Evolutionary conservation across 2,113 vertebrate species (phyloP), one percentile per base, ranked within the genome.

Genomic region (Hippocampus barbouri): DNA sequence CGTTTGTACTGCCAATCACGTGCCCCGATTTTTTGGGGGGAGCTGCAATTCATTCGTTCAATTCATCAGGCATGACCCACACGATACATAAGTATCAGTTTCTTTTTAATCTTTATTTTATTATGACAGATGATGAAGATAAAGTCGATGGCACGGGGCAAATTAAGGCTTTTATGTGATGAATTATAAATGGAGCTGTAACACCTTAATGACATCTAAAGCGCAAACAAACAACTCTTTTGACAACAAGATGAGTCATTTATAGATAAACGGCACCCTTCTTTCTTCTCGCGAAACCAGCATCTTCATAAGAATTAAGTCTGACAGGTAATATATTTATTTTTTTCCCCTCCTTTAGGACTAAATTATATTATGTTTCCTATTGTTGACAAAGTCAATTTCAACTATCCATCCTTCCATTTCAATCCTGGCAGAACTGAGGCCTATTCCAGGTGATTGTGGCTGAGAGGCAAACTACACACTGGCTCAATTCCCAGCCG

Each of bases 1-100:
- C 72, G 45, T 82, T 86, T 84, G 10, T 51, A 68, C 54, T 84
- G 84, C 65, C 85, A 85, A 75, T 84, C 78, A 64, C 15, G 18
- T 79, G 73, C 78, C 72, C 60, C 18, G n/a, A 69, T 63, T 45
- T 43, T 41, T 38, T 6, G 5, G 5, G 30, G 23, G 64, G 65
- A 61, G 25, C 59, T 60, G 56, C 76, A 57, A 68, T 61, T 75
- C 71, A 62, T 66, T 74, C 71, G 41, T 62, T 16, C 69, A 70
- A 57, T 49, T 12, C 30, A 62, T 67, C 54, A 63, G 53, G 41
- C 60, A 41, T 74, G 7, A 56, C 76, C 63, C 56, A 43, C 68
- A 77, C 34, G 1, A 47, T 51, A 27, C 77, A 67, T 40, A 84
- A 77, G 66, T n/a, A 41, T 69, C 49, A 68, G 74, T 59, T 68